Base-by-base conservation (phyloP, 2,113 vertebrate genomes). In the Perca fluviatilis region DNA sequence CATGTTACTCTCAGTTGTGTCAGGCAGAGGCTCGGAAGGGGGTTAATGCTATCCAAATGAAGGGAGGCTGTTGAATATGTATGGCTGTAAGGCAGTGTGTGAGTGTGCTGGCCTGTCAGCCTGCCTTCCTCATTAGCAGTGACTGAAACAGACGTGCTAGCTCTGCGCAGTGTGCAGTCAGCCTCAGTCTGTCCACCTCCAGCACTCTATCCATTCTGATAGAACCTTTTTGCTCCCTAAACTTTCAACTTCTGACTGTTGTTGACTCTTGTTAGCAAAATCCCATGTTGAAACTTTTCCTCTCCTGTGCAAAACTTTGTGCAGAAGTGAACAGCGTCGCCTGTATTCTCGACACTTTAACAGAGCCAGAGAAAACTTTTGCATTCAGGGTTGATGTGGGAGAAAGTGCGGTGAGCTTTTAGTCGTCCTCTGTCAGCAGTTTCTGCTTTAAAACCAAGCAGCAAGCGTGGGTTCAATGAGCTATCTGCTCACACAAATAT, bases 401-500 rank as follows among this genome's bases (percentile, higher is more conserved):
- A 84, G 82, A 86, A 85, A 79, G 73, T 13, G 13, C 61, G 14
- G 53, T 50, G 4, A 50, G 88, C 87, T 89, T 82, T 89, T 84
- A 87, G 87, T 77, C 71, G 53, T 77, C 70, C 81, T 87, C 90
- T 84, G 86, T 90, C 91, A 90, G 91, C 86, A 89, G 62, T 77
- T 88, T 83, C 80, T 72, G 71, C 84, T 69, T 79, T 5, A 76
- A 88, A 85, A 70, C 79, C 10, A 53, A 82, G 85, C 74, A 53
- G 74, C 60, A 21, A 63, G 90, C 71, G 90, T 88, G 85, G 90
- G 91, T 90, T 91, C 87, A 90, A 67, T 74, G 78, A 89, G 47
- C 67, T 79, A 54, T 86, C 61, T 79, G 65, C 80, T 83, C 72
- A 80, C 75, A 66, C 68, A 80, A 82, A 82, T 77, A 51, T 63